A percentile compares a stretch with the other conserved stretches of the same genome.
Conservation (phyloP, 2,113 vertebrate species). For the Cephalopholis sonnerati region DNA sequence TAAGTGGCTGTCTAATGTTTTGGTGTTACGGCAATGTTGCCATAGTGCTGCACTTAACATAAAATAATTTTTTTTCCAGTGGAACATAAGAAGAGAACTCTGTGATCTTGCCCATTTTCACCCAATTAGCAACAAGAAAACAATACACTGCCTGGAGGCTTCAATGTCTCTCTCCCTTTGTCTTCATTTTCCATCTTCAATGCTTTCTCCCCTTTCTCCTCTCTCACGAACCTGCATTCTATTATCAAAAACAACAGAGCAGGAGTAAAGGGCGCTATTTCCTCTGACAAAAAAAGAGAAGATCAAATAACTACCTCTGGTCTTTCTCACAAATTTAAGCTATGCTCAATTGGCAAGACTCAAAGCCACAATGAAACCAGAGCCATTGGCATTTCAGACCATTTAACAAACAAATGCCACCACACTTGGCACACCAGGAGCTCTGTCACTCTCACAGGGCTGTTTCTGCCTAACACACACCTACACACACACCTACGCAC, state of each 20-base stretch:
- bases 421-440: conserved; percentile 55
- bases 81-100: conserved; percentile 4
- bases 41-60: conserved; percentile 9
- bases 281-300: conserved; percentile 47
- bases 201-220: conserved; percentile 26
- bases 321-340: conserved; percentile 44
- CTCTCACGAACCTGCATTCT: conserved; percentile 37
- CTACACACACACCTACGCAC: conserved; percentile 20
- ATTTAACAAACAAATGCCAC: conserved; percentile 75
- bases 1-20: not conserved
- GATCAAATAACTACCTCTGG: conserved; percentile 52
- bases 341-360: conserved; percentile 38
- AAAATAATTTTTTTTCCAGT: conserved; percentile 14
- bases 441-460: conserved; percentile 45
- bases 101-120: conserved; percentile 21
- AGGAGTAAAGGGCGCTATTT: conserved; percentile 16
- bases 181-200: conserved; percentile 33
- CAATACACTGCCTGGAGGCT: conserved; percentile 25
- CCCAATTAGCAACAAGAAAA: conserved; percentile 52
- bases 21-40: not conserved
- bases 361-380: conserved; percentile 40
- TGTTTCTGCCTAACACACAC: conserved; percentile 24
- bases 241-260: conserved; percentile 52
- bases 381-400: conserved; percentile 66
- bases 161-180: conserved; percentile 3